These are phyloP conservation scores for Sipunculus nudus DNA, from an alignment of 2,888 invertebrate species.

Conservation along the genomic window DNA sequence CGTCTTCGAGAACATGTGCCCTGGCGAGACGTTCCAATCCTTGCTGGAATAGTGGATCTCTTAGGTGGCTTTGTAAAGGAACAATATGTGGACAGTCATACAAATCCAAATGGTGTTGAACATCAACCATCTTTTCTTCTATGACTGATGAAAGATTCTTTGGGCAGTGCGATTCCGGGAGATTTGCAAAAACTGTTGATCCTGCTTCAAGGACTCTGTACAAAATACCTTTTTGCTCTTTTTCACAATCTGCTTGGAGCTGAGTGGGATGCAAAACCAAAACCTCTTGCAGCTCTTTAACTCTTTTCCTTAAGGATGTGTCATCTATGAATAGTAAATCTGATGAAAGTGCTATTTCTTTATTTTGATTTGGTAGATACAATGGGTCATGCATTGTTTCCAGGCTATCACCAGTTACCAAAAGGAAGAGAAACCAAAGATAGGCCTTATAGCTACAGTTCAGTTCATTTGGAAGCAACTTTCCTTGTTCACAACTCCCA, in stretches of 20 bases:
- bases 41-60: too few relatives aligned
- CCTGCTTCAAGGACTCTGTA: too few relatives aligned
- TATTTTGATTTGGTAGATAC: constrained; percentile 31
- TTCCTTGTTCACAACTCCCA: constrained; percentile 7
- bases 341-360: constrained; percentile 18
- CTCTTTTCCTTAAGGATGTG: constrained; percentile 33
- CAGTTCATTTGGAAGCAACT: constrained; percentile 41
- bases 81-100: constrained; percentile 26
- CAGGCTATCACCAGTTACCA: constrained; percentile 7
- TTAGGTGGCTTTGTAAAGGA: constrained; percentile 26
- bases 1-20: too few relatives aligned
- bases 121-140: too few relatives aligned
- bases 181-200: too few relatives aligned
- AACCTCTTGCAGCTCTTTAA: constrained; percentile 16
- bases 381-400: constrained; percentile 7
- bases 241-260: too few relatives aligned
- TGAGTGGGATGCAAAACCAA: too few relatives aligned
- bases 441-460: constrained; percentile 32
- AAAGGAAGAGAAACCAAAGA: constrained; percentile 23
- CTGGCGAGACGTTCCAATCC: too few relatives aligned
- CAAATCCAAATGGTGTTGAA: too few relatives aligned
- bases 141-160: too few relatives aligned
- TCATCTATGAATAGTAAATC: constrained; percentile 35
- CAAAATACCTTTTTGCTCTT: too few relatives aligned
- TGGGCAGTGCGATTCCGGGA: too few relatives aligned